phyloP scores from a whole-genome alignment of 2,888 invertebrate species.

The Agriotes lineatus region DNA sequence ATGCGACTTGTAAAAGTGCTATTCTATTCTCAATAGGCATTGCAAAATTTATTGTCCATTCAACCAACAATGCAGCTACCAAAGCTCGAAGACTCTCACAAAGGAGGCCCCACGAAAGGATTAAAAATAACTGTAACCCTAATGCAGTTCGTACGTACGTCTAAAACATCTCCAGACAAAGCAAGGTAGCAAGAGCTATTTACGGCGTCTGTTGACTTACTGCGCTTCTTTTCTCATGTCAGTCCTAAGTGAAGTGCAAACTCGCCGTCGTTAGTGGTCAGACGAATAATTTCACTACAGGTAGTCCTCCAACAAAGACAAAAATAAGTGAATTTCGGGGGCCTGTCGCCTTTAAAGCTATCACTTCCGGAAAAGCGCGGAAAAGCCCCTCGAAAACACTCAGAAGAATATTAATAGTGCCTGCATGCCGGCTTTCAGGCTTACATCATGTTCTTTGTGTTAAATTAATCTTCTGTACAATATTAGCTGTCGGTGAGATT shows the following conservation, averaged over 20 bases:
- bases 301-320: slow-evolving; percentile 13
- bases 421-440: slow-evolving; percentile 43
- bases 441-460: slow-evolving; percentile 53
- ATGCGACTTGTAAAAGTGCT: no score
- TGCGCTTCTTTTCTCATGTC: slow-evolving; percentile 48
- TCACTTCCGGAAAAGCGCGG: background rate
- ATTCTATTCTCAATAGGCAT: no score
- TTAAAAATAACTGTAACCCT: no score
- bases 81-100: no score
- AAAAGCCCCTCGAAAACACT: background rate
- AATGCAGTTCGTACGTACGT: background rate
- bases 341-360: background rate
- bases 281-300: slow-evolving; percentile 30
- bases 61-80: no score
- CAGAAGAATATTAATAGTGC: slow-evolving; percentile 34
- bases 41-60: no score
- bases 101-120: no score
- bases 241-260: slow-evolving; percentile 50
- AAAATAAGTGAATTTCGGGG: slow-evolving; percentile 14
- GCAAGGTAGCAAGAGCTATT: slow-evolving; percentile 40
- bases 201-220: slow-evolving; percentile 45
- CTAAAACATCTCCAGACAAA: slow-evolving; percentile 10
- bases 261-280: slow-evolving; percentile 44
- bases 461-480: slow-evolving; percentile 58
- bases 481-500: slow-evolving; percentile 57